Evolutionary conservation across 2,888 invertebrate species (phyloP), one percentile per base, ranked within the genome.

Genomic region (Drosophila meridionalis): DNA sequence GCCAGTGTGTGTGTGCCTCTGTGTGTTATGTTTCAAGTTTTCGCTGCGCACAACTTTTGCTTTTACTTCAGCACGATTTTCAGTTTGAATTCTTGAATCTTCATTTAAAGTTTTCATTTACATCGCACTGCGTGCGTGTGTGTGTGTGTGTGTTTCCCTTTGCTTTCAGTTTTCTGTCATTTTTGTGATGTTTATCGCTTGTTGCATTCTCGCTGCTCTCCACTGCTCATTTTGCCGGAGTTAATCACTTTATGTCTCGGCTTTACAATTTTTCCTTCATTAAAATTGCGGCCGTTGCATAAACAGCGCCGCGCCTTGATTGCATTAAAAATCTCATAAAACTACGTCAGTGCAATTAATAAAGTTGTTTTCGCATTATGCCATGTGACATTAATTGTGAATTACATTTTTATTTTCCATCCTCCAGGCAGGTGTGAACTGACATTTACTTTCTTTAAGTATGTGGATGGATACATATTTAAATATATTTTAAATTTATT

Each of bases 241-340:
- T 78, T 85, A 81, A 85, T 88, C 71, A 76, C 66, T 81, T 82
- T 75, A 62, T 64, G 73, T 60, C 69, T 66, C 72, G 52, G 61
- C 70, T 64, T 69, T 65, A 58, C 60, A 57, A 40, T 71, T 78
- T 76, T 74, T 50, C 62, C 56, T 59, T 68, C 61, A 78, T 76
- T 69, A 68, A 77, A 69, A 73, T 67, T 73, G 72, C 65, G 68
- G 71, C 62, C 62, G 69, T 45, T 53, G 63, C 67, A 53, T 71
- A 66, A 69, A 73, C 62, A 56, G 55, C 64, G 56, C 50, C 28
- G 60, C 60, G 63, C 60, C 58, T 69, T 78, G 78, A 85, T 89
- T 85, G 76, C 76, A 82, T 83, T 80, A 85, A 85, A 84, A 87
- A 77, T 73, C 68, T 72, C 76, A 78, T 80, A 85, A 91, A 87